Base-by-base conservation (phyloP, 2,113 vertebrate species). In the Melanocharis versteri region DNA sequence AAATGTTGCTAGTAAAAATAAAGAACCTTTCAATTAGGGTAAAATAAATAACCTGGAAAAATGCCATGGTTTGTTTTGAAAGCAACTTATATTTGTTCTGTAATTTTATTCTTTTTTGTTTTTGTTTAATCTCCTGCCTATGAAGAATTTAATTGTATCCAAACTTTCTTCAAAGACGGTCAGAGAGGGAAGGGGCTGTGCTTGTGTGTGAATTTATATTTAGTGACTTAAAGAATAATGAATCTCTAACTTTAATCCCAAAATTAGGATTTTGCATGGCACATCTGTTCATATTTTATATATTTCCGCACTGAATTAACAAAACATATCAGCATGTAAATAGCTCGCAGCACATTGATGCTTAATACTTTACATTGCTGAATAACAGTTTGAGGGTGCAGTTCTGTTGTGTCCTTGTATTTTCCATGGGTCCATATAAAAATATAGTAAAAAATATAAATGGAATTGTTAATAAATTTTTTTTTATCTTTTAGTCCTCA, bases 91-190 rank as follows among this genome's bases (percentile, higher is more conserved):
- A 64, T 89, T 90, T 91, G 2, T 80, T 94, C 48, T 90, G 37
- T 83, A 83, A 35, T 93, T 91, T 86, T 65, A 27, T 37, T 78
- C 8, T n/a, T 71, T 70, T 70, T 89, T 75, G 2, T 5, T 89
- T 91, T 91, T 95, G 23, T 96, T 95, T 92, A 80, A 77, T 95
- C 68, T 94, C 9, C 33, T 94, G 68, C 60, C 57, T 92, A 21
- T 57, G 68, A 90, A 78, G 71, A 93, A 88, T 64, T 71, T 87
- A 96, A 91, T 96, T 91, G 68, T 86, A 91, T 90, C 68, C 72
- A 84, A 96, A 85, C 60, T 86, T 83, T 35, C 51, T 88, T 94
- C 70, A 95, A 85, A 93, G 70, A 50, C 39, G 39, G 14, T 44
- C 18, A 35, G 33, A 60, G 78, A 87, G 22, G 27, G 42, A 57